These are phyloP conservation scores for Acyrthosiphon pisum DNA, from an alignment of 1,140 invertebrate genomes.

Conservation along the genomic window DNA sequence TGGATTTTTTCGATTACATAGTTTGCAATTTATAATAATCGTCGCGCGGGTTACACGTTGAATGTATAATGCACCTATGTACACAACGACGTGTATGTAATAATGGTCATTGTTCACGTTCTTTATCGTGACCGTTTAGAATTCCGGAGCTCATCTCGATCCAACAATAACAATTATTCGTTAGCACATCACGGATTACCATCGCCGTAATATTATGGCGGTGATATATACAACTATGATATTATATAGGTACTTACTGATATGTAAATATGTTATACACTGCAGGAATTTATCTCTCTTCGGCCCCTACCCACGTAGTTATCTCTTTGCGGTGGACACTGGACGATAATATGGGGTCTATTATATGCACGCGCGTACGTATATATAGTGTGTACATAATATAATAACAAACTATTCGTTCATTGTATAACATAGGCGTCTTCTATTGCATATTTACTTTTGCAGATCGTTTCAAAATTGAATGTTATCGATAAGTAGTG, in stretches of 20 bases:
- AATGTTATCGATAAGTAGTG: no score
- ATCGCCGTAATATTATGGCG: background rate
- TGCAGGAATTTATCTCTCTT: background rate
- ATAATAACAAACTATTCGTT: no score
- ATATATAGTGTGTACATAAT: no score
- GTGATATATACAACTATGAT: background rate
- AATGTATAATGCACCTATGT: background rate
- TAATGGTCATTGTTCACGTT: constrained; percentile 16
- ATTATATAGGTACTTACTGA: no score
- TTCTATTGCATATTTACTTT: no score
- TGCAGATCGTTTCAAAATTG: background rate
- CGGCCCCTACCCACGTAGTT: background rate
- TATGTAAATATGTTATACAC: background rate
- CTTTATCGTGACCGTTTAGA: background rate
- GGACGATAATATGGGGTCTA: no score
- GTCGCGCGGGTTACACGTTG: background rate
- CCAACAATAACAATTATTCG: background rate
- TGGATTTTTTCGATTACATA: background rate
- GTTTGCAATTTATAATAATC: background rate
- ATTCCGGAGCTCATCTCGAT: constrained; percentile 24
- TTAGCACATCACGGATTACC: constrained; percentile 11
- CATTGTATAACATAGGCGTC: no score
- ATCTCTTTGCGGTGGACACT: background rate
- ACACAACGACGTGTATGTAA: background rate
- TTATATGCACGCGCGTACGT: no score